Conservation (phyloP, 1,140 invertebrate genomes). For the Drosophila kohkoa region DNA sequence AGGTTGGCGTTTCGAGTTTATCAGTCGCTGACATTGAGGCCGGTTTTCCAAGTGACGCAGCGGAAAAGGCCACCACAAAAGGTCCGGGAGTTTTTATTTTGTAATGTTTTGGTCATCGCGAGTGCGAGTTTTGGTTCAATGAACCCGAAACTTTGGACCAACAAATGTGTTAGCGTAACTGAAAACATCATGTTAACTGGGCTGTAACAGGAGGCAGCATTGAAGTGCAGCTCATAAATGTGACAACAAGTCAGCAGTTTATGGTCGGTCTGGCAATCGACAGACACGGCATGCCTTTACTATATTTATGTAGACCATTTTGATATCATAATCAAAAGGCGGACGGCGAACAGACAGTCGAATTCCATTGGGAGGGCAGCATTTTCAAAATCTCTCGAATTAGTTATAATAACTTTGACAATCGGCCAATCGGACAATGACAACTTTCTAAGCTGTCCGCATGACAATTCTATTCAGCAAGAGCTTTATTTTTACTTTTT, state of each 20-base stretch:
- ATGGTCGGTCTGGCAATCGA: conserved; percentile 1
- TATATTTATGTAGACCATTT: conserved; percentile 8
- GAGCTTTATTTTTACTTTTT: conserved; percentile 6
- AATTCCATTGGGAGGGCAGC: conserved; percentile 18
- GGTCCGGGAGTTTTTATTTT: conserved; percentile 50
- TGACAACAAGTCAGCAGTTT: conserved; percentile 56
- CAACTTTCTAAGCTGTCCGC: conserved; percentile 53
- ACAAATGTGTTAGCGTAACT: conserved; percentile 47
- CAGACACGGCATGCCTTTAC: neutral
- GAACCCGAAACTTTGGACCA: conserved; percentile 46
- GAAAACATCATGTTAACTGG: conserved; percentile 42
- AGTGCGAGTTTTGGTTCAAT: conserved; percentile 50
- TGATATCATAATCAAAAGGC: conserved; percentile 29
- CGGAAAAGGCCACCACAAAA: conserved; percentile 27
- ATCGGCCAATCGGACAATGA: conserved; percentile 29
- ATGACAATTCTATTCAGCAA: conserved; percentile 49
- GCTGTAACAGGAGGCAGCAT: conserved; percentile 17
- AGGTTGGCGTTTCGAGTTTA: conserved; percentile 39
- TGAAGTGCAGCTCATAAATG: conserved; percentile 46
- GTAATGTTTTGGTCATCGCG: conserved; percentile 65
- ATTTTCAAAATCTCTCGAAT: conserved; percentile 24
- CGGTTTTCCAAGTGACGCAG: conserved; percentile 58
- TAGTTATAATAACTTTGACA: conserved; percentile 42
- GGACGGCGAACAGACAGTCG: neutral
- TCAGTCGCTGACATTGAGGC: conserved; percentile 38